Evolutionary conservation across 2,113 vertebrate genomes (phyloP).

Genomic region (Cepphus grylle): DNA sequence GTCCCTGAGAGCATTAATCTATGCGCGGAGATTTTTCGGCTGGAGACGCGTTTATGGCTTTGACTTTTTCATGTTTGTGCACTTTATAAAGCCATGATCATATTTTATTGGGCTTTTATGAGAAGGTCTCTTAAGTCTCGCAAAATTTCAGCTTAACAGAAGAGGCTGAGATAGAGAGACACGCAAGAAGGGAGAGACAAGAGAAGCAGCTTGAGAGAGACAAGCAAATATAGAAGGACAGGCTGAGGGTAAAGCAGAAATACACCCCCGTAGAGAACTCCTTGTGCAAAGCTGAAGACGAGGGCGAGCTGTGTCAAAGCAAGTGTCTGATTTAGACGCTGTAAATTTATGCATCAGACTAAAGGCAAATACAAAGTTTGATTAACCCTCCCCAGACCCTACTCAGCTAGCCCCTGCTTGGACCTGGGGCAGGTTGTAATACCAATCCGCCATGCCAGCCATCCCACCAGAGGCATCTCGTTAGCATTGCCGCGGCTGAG

Average conservation of each 20-base stretch:
- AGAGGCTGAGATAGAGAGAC: not conserved
- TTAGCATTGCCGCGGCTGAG: not conserved
- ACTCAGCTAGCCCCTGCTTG: not conserved
- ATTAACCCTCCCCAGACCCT: not conserved
- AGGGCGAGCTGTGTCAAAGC: not conserved
- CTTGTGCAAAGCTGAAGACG: not conserved
- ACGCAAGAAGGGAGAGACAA: not conserved
- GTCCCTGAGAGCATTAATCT: not conserved
- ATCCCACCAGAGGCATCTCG: not conserved
- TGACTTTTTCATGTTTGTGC: not conserved
- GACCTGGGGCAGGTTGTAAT: not conserved
- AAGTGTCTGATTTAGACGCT: not conserved
- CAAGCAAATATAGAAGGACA: not conserved
- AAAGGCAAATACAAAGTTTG: not conserved
- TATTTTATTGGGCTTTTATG: conserved; percentile 20
- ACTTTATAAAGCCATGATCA: conserved; percentile 8
- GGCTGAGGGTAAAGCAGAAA: not conserved
- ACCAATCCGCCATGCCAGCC: not conserved
- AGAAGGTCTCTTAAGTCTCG: not conserved
- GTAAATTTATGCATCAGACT: not conserved
- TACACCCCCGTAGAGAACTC: not conserved
- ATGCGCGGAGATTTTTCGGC: not conserved
- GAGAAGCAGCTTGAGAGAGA: not conserved
- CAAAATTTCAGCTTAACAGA: conserved; percentile 2
- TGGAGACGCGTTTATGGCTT: not conserved